These are phyloP conservation scores for Orchesella flavescens DNA, from an alignment of 2,888 invertebrate genomes.

Conservation along the genomic window DNA sequence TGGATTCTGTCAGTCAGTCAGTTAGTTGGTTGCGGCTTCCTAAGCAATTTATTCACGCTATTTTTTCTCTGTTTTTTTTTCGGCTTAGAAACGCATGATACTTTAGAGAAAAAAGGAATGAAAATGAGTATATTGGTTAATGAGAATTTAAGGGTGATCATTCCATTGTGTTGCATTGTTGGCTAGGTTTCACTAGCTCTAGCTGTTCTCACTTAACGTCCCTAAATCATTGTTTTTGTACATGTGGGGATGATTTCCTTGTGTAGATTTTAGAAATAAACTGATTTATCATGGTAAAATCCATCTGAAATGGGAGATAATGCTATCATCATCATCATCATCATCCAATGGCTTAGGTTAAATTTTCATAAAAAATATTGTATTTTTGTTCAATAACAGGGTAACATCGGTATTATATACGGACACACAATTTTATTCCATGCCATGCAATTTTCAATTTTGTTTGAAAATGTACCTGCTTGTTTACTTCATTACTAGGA, in stretches of 20 bases:
- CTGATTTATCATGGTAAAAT: slow-evolving; percentile 58
- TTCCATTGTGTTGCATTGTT: slow-evolving; percentile 30
- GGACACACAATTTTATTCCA: no score
- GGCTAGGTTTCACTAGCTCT: no score
- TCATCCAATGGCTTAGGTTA: no score
- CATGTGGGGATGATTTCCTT: neutral
- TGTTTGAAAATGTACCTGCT: neutral
- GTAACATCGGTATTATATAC: no score
- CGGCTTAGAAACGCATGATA: slow-evolving; percentile 16
- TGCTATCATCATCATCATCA: neutral
- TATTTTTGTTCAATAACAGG: no score
- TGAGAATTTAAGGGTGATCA: slow-evolving; percentile 48
- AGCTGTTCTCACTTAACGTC: no score
- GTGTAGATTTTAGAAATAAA: slow-evolving; percentile 34
- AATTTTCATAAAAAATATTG: no score
- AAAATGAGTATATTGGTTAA: slow-evolving; percentile 50
- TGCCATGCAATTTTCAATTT: no score
- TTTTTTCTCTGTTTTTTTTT: slow-evolving; percentile 40
- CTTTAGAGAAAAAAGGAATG: slow-evolving; percentile 19
- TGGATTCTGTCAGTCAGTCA: slow-evolving; percentile 55
- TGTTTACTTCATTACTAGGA: no score
- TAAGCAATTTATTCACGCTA: slow-evolving; percentile 58
- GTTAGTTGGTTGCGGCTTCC: slow-evolving; percentile 58
- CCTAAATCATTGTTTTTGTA: slow-evolving; percentile 44
- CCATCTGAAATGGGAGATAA: slow-evolving; percentile 17